These are phyloP conservation scores for Nephrotoma guestfalica DNA, from an alignment of 2,888 invertebrate genomes.

Conservation along the genomic window DNA sequence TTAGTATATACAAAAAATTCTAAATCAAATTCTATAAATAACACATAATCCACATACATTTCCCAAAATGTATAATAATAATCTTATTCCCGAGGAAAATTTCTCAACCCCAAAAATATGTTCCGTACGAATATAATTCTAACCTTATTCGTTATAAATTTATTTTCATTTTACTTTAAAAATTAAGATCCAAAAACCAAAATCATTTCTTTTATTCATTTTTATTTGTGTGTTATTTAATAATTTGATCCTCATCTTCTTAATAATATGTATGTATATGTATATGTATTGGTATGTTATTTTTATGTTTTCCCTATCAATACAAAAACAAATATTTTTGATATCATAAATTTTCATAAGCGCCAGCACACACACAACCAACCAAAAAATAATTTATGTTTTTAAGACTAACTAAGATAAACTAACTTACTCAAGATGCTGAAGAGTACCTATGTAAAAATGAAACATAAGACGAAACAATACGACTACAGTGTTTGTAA, in stretches of 20 bases:
- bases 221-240: background rate
- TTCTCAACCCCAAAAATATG: background rate
- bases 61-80: background rate
- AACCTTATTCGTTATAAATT: background rate
- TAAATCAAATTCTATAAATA: background rate
- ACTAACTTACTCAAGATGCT: background rate
- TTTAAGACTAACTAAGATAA: background rate
- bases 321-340: background rate
- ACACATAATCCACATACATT: background rate
- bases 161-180: background rate
- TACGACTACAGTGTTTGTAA: background rate
- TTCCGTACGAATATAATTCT: background rate
- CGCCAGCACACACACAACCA: background rate
- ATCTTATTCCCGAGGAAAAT: background rate
- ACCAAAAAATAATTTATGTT: background rate
- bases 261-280: background rate
- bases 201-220: background rate
- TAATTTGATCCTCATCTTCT: background rate
- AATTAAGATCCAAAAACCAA: background rate
- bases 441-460: too few species aligned
- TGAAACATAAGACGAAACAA: too few species aligned
- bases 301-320: background rate
- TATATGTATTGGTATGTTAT: background rate
- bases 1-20: background rate
- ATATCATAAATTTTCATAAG: background rate